These are phyloP conservation scores for Cephus rjabovi DNA, from an alignment of 2,888 invertebrate genomes.

Conservation along the genomic window DNA sequence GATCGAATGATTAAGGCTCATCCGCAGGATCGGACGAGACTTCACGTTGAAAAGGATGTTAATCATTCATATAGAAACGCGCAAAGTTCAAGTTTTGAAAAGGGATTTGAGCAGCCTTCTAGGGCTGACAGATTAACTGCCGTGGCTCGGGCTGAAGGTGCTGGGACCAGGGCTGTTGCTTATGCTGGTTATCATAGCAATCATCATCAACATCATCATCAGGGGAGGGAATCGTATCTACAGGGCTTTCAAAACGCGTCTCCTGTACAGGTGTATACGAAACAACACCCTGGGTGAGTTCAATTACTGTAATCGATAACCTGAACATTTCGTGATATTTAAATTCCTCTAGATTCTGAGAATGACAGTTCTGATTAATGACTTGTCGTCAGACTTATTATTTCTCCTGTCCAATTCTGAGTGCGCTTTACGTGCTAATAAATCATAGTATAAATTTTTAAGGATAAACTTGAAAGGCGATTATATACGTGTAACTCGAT, in stretches of 20 bases:
- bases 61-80: not conserved
- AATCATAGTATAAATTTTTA: not conserved
- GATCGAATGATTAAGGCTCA: not conserved
- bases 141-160: slow-evolving; percentile 40
- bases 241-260: slow-evolving; percentile 35
- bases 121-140: slow-evolving; percentile 43
- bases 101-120: not conserved
- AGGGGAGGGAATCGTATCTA: slow-evolving; percentile 26
- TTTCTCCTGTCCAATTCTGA: not conserved
- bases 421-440: not conserved
- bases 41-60: not conserved
- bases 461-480: not conserved
- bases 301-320: not conserved
- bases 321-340: not conserved
- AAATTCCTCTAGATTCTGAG: not conserved
- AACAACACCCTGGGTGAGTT: slow-evolving; percentile 58
- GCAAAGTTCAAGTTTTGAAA: slow-evolving; percentile 6
- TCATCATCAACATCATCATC: slow-evolving; percentile 39
- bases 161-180: slow-evolving; percentile 46
- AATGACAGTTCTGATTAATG: not conserved
- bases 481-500: too few species aligned
- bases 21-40: not conserved
- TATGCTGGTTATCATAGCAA: slow-evolving; percentile 47
- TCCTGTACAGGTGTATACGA: slow-evolving; percentile 43
- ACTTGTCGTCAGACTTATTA: not conserved